Evolutionary conservation across 2,797 vertebrate genomes (phyloP).

Genomic region (Chelonia mydas): DNA sequence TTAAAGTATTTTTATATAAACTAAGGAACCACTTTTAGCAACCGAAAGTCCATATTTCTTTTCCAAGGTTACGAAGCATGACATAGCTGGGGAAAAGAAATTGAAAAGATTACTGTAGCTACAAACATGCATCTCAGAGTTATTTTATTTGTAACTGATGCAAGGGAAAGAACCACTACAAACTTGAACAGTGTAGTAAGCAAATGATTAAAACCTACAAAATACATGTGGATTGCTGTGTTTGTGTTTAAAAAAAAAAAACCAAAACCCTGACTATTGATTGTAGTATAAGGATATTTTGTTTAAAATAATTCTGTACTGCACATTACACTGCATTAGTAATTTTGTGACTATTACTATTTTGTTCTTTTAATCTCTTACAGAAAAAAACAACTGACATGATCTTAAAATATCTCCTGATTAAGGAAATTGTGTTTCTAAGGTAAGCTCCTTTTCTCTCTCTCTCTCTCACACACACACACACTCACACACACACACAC

Average conservation of each 20-base stretch:
- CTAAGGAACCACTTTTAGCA: not conserved
- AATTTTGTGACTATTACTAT: fast-evolving
- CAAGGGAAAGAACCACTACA: fast-evolving
- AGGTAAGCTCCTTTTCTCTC: not conserved
- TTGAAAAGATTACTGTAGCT: not conserved
- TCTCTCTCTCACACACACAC: not conserved
- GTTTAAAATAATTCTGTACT: not conserved
- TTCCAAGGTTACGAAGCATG: not conserved
- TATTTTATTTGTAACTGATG: not conserved
- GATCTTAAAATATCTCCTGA: not conserved
- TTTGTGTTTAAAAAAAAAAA: not conserved
- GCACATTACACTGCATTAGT: fast-evolving
- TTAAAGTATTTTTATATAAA: not conserved
- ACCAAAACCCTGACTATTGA: not conserved
- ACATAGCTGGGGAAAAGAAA: not conserved
- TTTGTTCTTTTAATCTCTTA: not conserved
- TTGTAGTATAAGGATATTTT: not conserved
- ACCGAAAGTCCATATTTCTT: slow-evolving; percentile 4
- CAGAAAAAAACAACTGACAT: not conserved
- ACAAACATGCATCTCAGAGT: fast-evolving
- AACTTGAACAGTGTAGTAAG: not conserved
- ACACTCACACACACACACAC: not conserved
- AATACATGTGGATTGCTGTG: fast-evolving
- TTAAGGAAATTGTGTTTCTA: not conserved
- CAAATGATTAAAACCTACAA: not conserved